These are phyloP conservation scores for Diplazon laetatorius DNA, from an alignment of 2,888 invertebrate genomes.

Conservation along the genomic window DNA sequence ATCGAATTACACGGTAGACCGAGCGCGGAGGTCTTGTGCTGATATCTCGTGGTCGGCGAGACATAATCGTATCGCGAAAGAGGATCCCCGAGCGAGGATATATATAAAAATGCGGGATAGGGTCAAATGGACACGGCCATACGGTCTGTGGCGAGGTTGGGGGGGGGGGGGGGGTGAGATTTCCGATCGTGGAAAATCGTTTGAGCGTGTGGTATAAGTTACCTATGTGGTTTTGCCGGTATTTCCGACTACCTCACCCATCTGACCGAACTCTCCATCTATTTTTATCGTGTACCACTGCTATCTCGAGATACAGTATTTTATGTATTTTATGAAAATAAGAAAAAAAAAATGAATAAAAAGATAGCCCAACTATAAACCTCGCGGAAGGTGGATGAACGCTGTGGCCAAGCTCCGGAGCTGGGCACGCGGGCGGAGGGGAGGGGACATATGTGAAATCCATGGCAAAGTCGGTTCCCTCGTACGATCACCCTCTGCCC, in stretches of 20 bases:
- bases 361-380: constrained; percentile 38
- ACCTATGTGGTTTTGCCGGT: constrained; percentile 5
- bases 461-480: constrained; percentile 51
- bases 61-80: constrained; percentile 71
- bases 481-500: constrained; percentile 9
- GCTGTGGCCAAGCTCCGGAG: constrained; percentile 33
- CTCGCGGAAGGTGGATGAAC: constrained; percentile 41
- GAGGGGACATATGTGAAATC: constrained; percentile 42
- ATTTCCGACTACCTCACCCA: constrained; percentile 4
- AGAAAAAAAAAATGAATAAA: constrained; percentile 11
- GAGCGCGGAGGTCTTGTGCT: constrained; percentile 24
- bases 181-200: constrained; percentile 70
- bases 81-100: constrained; percentile 47
- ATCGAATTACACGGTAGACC: constrained; percentile 61
- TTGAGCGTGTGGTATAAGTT: constrained; percentile 64
- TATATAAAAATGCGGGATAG: constrained; percentile 57
- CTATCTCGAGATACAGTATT: constrained; percentile 3
- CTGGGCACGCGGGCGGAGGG: constrained; percentile 39
- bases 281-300: constrained; percentile 10
- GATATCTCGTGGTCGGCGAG: constrained; percentile 7
- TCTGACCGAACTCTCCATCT: constrained; percentile 13
- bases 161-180: constrained; percentile 30
- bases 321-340: constrained; percentile 27
- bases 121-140: constrained; percentile 11
- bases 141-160: background rate